Conservation (phyloP, 2,797 vertebrate species). For the Poeciliopsis infans region DNA sequence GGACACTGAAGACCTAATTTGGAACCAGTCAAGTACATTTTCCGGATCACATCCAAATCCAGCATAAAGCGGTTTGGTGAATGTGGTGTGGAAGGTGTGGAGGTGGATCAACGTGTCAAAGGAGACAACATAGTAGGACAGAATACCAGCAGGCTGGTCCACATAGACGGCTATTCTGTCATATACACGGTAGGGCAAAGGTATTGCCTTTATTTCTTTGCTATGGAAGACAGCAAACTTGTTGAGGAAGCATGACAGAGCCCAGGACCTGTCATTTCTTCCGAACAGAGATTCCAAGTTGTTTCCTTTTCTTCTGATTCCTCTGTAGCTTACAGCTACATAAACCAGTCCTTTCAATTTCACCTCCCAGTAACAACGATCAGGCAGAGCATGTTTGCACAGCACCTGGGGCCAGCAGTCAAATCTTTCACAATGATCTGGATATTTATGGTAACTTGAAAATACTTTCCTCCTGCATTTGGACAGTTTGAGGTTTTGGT, state of each 20-base stretch:
- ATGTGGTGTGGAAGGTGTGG: slow-evolving; percentile 3
- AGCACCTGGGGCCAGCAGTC: neutral
- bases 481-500: neutral
- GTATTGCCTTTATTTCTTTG: neutral
- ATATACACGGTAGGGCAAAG: accelerated
- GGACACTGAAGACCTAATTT: neutral
- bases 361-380: slow-evolving; percentile 1
- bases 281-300: neutral
- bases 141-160: neutral
- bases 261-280: neutral
- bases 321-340: neutral
- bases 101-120: neutral
- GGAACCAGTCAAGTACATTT: neutral
- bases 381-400: neutral
- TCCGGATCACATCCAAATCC: neutral
- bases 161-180: neutral
- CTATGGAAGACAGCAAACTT: neutral
- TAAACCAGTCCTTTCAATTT: neutral
- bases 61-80: neutral
- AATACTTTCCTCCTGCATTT: neutral
- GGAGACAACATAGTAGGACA: neutral
- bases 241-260: neutral
- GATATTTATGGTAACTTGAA: neutral
- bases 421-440: neutral
- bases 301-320: neutral